A percentile compares a stretch with the other conserved stretches of the same genome.
Conservation (phyloP, 1,140 invertebrate species). For the Caligus rogercresseyi region DNA sequence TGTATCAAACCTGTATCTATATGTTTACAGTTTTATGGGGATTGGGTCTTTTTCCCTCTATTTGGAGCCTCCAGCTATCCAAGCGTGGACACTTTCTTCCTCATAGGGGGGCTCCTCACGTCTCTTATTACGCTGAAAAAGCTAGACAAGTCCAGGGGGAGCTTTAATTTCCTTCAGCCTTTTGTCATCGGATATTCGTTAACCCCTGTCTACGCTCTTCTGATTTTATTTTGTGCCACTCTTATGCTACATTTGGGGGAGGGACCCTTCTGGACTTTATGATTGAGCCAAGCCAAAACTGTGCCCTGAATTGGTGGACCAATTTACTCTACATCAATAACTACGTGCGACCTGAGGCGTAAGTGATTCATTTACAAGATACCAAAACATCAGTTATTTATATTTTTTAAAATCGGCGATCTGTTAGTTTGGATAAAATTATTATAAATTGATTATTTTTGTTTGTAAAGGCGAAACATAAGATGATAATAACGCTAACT, state of each 20-base stretch:
- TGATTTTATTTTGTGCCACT: background rate
- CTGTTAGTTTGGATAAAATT: too few species aligned
- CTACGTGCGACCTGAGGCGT: background rate
- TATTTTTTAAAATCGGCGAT: too few species aligned
- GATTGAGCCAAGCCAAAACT: background rate
- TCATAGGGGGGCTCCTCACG: background rate
- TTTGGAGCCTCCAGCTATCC: background rate
- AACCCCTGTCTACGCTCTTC: background rate
- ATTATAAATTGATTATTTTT: too few species aligned
- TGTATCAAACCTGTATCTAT: too few species aligned
- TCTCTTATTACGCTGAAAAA: conserved; percentile 1
- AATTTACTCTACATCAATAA: conserved; percentile 11
- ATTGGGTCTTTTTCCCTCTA: background rate
- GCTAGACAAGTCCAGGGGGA: background rate
- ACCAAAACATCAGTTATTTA: too few species aligned
- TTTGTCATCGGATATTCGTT: background rate
- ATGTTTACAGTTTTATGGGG: background rate
- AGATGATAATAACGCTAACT: too few species aligned
- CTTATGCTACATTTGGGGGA: background rate
- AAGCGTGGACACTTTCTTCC: conserved; percentile 4
- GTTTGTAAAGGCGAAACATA: too few species aligned
- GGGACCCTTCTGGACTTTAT: conserved; percentile 9
- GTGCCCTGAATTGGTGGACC: background rate
- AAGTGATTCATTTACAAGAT: too few species aligned
- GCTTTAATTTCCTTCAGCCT: background rate